These are phyloP conservation scores for Caenorhabditis sp. DNA, from an alignment of 2,888 invertebrate genomes.

Conservation along the genomic window DNA sequence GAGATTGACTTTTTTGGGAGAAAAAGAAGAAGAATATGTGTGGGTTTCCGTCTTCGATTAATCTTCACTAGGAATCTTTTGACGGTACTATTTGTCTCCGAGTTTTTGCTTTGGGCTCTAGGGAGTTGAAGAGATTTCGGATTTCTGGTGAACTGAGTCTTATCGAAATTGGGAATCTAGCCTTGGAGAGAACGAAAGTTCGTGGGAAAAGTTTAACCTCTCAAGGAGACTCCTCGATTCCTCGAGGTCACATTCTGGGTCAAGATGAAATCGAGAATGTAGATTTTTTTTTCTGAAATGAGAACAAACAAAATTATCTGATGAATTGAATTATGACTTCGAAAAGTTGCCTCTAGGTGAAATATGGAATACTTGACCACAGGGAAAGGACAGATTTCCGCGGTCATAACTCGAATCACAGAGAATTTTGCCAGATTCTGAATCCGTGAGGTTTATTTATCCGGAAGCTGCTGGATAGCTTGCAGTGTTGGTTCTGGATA, in stretches of 20 bases:
- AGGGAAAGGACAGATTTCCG: too few relatives aligned
- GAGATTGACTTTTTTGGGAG: slow-evolving; percentile 46
- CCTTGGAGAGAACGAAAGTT: slow-evolving; percentile 22
- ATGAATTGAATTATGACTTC: too few relatives aligned
- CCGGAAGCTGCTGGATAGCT: not conserved
- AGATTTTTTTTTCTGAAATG: too few relatives aligned
- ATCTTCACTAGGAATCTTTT: slow-evolving; percentile 39
- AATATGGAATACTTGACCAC: too few relatives aligned
- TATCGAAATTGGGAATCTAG: slow-evolving; percentile 18
- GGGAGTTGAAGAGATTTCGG: slow-evolving; percentile 3
- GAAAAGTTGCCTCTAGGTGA: too few relatives aligned
- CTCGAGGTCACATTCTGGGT: too few relatives aligned
- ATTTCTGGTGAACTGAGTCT: not conserved
- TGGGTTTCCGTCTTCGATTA: slow-evolving; percentile 44
- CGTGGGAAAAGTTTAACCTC: not conserved
- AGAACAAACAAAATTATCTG: too few relatives aligned
- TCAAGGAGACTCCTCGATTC: too few relatives aligned
- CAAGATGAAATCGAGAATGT: too few relatives aligned
- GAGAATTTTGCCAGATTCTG: too few relatives aligned
- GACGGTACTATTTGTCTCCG: slow-evolving; percentile 15
- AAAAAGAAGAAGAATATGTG: not conserved
- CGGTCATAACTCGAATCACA: too few relatives aligned
- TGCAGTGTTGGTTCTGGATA: not conserved
- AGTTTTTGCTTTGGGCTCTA: slow-evolving; percentile 7
- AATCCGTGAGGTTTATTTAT: not conserved